phyloP scores from a whole-genome alignment of 1,140 invertebrate genomes.

The Platorchestia sp. region DNA sequence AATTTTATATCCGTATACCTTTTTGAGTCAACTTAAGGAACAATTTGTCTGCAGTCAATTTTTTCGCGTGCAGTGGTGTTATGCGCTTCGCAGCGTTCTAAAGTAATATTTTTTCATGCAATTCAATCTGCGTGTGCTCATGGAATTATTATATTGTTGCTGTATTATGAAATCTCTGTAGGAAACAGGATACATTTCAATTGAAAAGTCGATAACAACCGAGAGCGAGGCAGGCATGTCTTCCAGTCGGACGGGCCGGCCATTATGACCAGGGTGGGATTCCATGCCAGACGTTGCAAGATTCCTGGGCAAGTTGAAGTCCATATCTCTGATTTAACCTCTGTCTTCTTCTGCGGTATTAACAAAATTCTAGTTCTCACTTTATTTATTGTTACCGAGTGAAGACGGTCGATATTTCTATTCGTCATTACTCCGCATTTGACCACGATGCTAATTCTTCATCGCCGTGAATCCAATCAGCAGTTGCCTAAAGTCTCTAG shows the following conservation, averaged over 20 bases:
- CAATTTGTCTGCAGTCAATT: not conserved
- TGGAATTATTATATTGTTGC: not conserved
- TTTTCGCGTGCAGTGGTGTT: not conserved
- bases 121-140: not conserved
- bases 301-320: not conserved
- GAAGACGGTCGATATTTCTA: not conserved
- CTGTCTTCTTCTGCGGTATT: not conserved
- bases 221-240: not conserved
- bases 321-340: not conserved
- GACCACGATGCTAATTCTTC: not conserved
- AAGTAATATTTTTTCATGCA: not conserved
- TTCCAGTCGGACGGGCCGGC: not conserved
- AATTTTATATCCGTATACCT: not conserved
- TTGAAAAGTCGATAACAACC: not conserved
- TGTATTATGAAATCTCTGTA: not conserved
- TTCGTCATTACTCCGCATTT: not conserved
- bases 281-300: not conserved
- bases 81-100: not conserved
- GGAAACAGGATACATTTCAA: not conserved
- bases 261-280: not conserved
- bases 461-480: slow-evolving; percentile 11
- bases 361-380: not conserved
- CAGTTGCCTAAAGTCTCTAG: not conserved
- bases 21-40: not conserved
- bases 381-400: not conserved